Evolutionary conservation across 2,888 invertebrate species (phyloP), one percentile per base, ranked within the genome.

Genomic region (Lutraria lutraria): DNA sequence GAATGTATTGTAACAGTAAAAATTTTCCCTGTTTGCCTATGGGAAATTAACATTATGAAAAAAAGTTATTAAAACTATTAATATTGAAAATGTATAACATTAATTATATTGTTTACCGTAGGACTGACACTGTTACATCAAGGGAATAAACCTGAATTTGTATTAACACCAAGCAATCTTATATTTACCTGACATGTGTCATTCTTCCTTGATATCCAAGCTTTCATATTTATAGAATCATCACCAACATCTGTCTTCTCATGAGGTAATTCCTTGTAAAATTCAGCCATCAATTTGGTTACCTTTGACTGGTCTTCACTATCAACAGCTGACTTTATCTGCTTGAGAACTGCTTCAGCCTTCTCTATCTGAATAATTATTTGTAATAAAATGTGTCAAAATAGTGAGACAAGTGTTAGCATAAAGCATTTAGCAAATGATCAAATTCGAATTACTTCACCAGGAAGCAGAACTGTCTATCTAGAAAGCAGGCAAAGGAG

Each of bases 121-220:
- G n/a, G n/a, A n/a, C n/a, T n/a, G n/a, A n/a, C n/a, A n/a, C n/a
- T n/a, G n/a, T n/a, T n/a, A n/a, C n/a, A n/a, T n/a, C n/a, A n/a
- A n/a, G n/a, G n/a, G n/a, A n/a, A n/a, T 43, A 43, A 43, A 43
- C 43, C 43, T 43, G 8, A 2, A 43, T 43, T 4, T 43, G 43
- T 43, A 43, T 43, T 8, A 43, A 43, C 2, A 4, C 43, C 8
- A 43, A 79, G 21, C 3, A 29, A 34, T 34, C 43, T 21, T 53
- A 3, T 25, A 52, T 43, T 72, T 89, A 96, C 96, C 95, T 96
- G 96, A 91, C 95, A 95, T 29, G 95, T 88, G 87, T 96, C 95
- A 83, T 94, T 95, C 91, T 95, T 95, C 85, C 92, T 91, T 43
- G 95, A 94, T 83, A 95, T 86, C 95, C 95, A 95, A 3, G 86